Conservation (phyloP, 1,140 invertebrate genomes). For the Drosophila triauraria region DNA sequence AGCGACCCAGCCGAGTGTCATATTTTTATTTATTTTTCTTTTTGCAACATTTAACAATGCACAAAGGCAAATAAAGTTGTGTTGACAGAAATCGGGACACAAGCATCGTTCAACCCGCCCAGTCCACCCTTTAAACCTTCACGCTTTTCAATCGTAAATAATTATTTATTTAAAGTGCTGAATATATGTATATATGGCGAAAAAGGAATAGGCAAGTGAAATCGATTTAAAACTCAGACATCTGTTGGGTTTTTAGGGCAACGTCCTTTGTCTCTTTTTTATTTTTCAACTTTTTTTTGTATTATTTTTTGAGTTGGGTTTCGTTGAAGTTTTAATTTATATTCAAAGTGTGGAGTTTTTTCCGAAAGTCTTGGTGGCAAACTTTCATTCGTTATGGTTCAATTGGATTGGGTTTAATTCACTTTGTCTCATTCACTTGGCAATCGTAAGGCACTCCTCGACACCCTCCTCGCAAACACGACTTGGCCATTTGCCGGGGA, state of each 20-base stretch:
- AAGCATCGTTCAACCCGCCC: neutral
- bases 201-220: constrained; percentile 24
- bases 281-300: neutral
- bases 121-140: neutral
- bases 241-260: constrained; percentile 10
- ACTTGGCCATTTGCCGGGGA: constrained; percentile 50
- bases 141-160: constrained; percentile 34
- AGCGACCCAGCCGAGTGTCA: neutral
- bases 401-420: constrained; percentile 42
- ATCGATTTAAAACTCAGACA: constrained; percentile 29
- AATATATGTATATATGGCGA: constrained; percentile 34
- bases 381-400: constrained; percentile 24
- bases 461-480: constrained; percentile 11
- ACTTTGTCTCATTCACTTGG: constrained; percentile 46
- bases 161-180: constrained; percentile 62
- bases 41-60: constrained; percentile 17
- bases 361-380: neutral
- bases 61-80: constrained; percentile 41
- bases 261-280: neutral
- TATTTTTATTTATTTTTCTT: neutral
- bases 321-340: constrained; percentile 21
- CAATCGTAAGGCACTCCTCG: neutral
- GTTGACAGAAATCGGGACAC: constrained; percentile 30
- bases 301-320: constrained; percentile 3
- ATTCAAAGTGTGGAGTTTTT: constrained; percentile 17